Evolutionary conservation across 2,888 invertebrate genomes (phyloP).

Genomic region (Heteropelma amictum): DNA sequence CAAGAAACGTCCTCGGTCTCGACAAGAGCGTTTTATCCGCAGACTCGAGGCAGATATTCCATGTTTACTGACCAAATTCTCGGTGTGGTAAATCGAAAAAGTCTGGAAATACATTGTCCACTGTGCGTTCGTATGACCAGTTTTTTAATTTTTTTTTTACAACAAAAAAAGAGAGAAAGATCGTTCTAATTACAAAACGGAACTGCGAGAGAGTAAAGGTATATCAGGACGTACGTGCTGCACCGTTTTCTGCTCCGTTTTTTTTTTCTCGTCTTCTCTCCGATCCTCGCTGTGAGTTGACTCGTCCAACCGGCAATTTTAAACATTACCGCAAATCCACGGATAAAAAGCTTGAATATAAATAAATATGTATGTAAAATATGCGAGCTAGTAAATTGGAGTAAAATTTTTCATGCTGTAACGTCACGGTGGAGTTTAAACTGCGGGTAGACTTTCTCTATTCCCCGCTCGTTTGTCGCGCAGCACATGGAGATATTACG

Average conservation of each 20-base stretch:
- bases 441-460: conserved; percentile 22
- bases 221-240: conserved; percentile 63
- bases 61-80: background rate
- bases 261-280: conserved; percentile 10
- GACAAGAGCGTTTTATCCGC: conserved; percentile 17
- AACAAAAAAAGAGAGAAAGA: conserved; percentile 40
- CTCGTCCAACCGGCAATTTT: conserved; percentile 65
- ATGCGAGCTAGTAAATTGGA: background rate
- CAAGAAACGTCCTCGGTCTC: conserved; percentile 18
- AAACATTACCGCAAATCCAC: conserved; percentile 57
- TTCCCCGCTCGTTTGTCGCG: conserved; percentile 20
- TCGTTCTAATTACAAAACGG: conserved; percentile 56
- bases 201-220: conserved; percentile 60
- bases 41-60: background rate
- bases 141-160: background rate
- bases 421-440: conserved; percentile 35
- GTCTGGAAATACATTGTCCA: conserved; percentile 11
- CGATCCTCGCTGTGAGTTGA: conserved; percentile 24
- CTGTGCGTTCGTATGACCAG: background rate
- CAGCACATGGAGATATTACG: conserved; percentile 23
- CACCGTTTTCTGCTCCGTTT: no score
- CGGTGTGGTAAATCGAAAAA: conserved; percentile 8
- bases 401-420: conserved; percentile 6
- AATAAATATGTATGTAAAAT: background rate
- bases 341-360: conserved; percentile 52